Conservation (phyloP, 2,888 invertebrate genomes). For the Lobophora halterata region DNA sequence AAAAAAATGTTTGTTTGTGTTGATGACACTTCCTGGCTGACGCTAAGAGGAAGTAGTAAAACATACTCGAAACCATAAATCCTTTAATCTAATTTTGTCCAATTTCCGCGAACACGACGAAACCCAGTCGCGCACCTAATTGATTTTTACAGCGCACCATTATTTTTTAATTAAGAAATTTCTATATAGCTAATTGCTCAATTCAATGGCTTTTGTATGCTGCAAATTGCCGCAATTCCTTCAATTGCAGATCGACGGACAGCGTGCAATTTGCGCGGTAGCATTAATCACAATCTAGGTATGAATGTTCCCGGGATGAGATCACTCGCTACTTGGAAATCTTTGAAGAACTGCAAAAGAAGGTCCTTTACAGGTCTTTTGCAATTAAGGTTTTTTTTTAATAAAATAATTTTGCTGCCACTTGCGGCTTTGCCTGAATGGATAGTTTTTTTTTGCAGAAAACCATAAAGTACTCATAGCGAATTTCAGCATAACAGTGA, state of each 20-base stretch:
- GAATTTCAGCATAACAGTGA: too few species aligned
- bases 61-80: slow-evolving; percentile 4
- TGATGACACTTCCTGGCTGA: too few species aligned
- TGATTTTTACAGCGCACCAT: slow-evolving; percentile 39
- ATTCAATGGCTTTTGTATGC: slow-evolving; percentile 50
- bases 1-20: too few species aligned
- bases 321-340: slow-evolving; percentile 42
- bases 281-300: slow-evolving; percentile 59
- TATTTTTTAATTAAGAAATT: slow-evolving; percentile 52
- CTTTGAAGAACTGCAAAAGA: too few species aligned
- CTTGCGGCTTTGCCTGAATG: too few species aligned
- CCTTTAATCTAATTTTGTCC: slow-evolving; percentile 5
- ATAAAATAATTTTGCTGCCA: too few species aligned
- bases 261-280: slow-evolving; percentile 52
- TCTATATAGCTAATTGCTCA: slow-evolving; percentile 60
- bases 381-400: too few species aligned
- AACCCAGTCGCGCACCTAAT: slow-evolving; percentile 27
- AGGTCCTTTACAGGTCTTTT: too few species aligned
- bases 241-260: slow-evolving; percentile 69
- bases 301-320: slow-evolving; percentile 50
- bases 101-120: slow-evolving; percentile 7
- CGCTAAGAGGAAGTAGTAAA: too few species aligned
- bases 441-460: too few species aligned
- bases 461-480: too few species aligned
- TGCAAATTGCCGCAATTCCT: slow-evolving; percentile 62